A percentile compares a stretch with the other conserved stretches of the same genome.
Conservation (phyloP, 2,113 vertebrate species). For the Oreochromis tanganicae region DNA sequence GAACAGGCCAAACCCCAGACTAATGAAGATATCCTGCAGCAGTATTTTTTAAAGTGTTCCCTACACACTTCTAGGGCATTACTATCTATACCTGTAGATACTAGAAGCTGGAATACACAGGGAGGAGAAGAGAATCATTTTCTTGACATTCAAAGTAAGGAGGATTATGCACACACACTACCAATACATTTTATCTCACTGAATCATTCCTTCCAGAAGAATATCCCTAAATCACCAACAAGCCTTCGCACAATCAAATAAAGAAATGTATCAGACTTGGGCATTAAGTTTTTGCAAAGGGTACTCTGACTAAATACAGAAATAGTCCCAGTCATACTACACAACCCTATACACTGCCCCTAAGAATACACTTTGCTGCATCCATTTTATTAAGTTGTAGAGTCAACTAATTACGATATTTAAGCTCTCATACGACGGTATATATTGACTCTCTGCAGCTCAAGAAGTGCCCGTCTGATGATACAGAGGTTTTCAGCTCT, state of each 20-base stretch:
- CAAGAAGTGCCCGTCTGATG: background rate
- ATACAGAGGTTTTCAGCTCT: background rate
- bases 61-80: slow-evolving; percentile 2
- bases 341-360: background rate
- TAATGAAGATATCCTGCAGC: slow-evolving; percentile 40
- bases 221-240: background rate
- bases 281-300: background rate
- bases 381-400: background rate
- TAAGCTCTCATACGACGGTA: background rate
- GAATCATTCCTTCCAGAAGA: background rate
- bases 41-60: slow-evolving; percentile 29
- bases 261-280: background rate
- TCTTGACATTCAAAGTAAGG: background rate
- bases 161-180: background rate
- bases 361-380: background rate
- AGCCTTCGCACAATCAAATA: background rate
- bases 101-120: background rate
- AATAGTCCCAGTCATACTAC: background rate
- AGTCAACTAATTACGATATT: background rate
- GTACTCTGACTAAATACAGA: background rate
- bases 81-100: slow-evolving; percentile 14
- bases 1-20: slow-evolving; percentile 9
- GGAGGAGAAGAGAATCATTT: background rate
- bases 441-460: background rate
- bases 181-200: background rate